A percentile compares a stretch with the other conserved stretches of the same genome.
Conservation (phyloP, 2,797 vertebrate species). For the Pelochelys cantorii region DNA sequence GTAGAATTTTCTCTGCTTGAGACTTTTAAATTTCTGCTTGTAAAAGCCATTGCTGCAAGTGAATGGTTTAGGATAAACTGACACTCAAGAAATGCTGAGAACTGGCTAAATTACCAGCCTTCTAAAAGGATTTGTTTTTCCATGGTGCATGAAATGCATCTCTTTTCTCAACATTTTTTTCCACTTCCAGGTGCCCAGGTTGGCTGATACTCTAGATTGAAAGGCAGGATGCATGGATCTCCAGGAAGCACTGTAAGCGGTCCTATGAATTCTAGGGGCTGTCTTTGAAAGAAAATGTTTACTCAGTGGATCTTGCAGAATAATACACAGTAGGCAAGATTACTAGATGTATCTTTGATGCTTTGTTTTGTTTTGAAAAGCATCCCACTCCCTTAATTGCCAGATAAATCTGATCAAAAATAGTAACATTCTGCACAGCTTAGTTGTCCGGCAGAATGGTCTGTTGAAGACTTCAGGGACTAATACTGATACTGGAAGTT, state of each 20-base stretch:
- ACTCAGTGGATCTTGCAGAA: neutral
- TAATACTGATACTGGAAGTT: neutral
- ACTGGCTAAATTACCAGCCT: slow-evolving; percentile 16
- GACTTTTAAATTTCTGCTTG: slow-evolving; percentile 14
- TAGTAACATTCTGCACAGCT: neutral
- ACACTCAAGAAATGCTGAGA: slow-evolving; percentile 59
- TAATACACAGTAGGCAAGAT: neutral
- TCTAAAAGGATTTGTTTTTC: slow-evolving; percentile 47
- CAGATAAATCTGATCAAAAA: slow-evolving; percentile 3
- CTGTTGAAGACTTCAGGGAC: neutral
- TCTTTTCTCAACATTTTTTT: slow-evolving; percentile 35
- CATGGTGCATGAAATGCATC: slow-evolving; percentile 68
- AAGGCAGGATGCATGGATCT: slow-evolving; percentile 37
- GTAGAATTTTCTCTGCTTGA: slow-evolving; percentile 18
- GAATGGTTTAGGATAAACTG: slow-evolving; percentile 49
- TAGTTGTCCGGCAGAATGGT: neutral
- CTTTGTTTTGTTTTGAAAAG: neutral
- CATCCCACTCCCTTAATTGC: neutral
- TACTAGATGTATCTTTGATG: slow-evolving; percentile 2
- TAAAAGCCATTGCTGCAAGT: slow-evolving; percentile 46
- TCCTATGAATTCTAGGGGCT: neutral
- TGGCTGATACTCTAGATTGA: slow-evolving; percentile 40
- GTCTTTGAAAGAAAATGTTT: slow-evolving; percentile 9
- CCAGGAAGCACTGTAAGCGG: slow-evolving; percentile 13
- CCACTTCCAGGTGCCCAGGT: slow-evolving; percentile 30